phyloP scores from a whole-genome alignment of 2,113 vertebrate genomes.

The Calidris pygmaea region DNA sequence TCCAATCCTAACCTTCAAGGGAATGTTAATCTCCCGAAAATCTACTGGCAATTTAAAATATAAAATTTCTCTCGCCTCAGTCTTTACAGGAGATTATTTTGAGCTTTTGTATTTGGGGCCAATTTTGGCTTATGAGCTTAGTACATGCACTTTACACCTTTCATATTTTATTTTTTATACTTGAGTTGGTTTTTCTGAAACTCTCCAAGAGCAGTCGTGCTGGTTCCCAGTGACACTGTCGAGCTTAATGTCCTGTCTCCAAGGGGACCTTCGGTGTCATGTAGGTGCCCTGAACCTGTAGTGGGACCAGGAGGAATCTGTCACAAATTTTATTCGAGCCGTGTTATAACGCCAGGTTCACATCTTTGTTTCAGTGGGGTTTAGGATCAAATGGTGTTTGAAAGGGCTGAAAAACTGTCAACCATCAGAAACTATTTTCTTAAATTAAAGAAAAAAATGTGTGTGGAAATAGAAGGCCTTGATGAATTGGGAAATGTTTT shows the following conservation, averaged over 20 bases:
- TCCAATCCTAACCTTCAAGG: constrained; percentile 23
- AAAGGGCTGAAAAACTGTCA: neutral
- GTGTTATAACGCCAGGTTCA: neutral
- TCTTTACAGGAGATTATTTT: constrained; percentile 24
- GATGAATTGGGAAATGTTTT: neutral
- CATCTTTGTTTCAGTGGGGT: neutral
- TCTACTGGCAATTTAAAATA: constrained; percentile 26
- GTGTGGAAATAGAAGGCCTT: neutral
- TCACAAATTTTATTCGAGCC: neutral
- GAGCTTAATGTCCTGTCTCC: neutral
- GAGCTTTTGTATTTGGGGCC: constrained; percentile 9
- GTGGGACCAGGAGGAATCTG: neutral
- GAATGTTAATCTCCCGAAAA: constrained; percentile 58
- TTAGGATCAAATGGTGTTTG: neutral
- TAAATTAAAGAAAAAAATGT: neutral
- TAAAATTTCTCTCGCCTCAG: neutral
- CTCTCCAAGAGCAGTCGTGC: neutral
- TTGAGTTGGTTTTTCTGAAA: neutral
- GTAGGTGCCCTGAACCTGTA: neutral
- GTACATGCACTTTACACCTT: neutral
- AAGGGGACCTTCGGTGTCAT: neutral
- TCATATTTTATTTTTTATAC: neutral
- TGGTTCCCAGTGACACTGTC: neutral
- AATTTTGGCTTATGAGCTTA: constrained; percentile 39
- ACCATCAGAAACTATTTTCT: neutral